These are phyloP conservation scores for Engystomops pustulosus DNA, from an alignment of 2,113 vertebrate genomes.

Conservation along the genomic window DNA sequence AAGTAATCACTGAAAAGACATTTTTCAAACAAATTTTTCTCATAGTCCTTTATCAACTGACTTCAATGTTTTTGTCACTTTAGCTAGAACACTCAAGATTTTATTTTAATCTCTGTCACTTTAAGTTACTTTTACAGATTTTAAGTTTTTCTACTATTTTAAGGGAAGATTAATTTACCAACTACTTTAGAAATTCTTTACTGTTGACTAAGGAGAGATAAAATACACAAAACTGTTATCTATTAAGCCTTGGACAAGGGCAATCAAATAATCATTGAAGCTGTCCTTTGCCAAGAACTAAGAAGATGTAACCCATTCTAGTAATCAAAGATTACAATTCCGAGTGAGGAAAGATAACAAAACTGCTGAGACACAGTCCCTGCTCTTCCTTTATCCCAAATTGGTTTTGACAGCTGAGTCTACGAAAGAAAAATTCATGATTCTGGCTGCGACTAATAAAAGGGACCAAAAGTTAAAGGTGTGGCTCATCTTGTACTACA, in stretches of 20 bases:
- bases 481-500: too few species aligned
- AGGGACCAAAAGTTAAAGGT: background rate
- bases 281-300: constrained; percentile 28
- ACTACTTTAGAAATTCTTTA: background rate
- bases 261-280: constrained; percentile 46
- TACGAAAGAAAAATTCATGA: background rate
- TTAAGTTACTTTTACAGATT: constrained; percentile 33
- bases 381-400: background rate
- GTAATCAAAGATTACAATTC: constrained; percentile 41
- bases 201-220: constrained; percentile 31
- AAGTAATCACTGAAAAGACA: constrained; percentile 50
- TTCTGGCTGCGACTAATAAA: background rate
- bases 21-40: constrained; percentile 54
- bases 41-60: constrained; percentile 41
- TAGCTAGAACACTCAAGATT: constrained; percentile 32
- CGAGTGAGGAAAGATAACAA: constrained; percentile 21
- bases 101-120: constrained; percentile 39
- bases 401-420: background rate
- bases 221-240: constrained; percentile 34
- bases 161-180: constrained; percentile 36
- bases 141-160: constrained; percentile 16
- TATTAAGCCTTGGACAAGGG: constrained; percentile 20
- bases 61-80: constrained; percentile 40
- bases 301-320: constrained; percentile 22
- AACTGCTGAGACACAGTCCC: background rate